A percentile compares a stretch with the other conserved stretches of the same genome.
Conservation (phyloP, 2,888 invertebrate species). For the Drosophila paracracens region DNA sequence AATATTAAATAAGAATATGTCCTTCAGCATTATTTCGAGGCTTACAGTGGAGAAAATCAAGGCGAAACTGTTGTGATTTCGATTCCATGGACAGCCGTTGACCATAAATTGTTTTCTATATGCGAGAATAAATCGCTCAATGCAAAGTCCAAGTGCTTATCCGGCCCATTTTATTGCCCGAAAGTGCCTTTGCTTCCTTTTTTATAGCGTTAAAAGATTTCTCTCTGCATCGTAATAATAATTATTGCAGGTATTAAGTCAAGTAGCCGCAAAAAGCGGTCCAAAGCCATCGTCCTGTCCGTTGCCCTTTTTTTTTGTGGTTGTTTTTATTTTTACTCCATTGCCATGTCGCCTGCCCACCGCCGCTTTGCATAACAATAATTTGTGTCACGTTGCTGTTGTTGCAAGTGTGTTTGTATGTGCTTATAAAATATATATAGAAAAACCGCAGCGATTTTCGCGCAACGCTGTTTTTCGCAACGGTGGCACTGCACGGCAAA, state of each 20-base stretch:
- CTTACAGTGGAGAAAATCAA: constrained; percentile 4
- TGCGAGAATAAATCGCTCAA: constrained; percentile 72
- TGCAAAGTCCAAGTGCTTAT: constrained; percentile 77
- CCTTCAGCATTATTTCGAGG: not conserved
- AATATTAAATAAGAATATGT: constrained; percentile 1
- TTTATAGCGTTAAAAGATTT: constrained; percentile 66
- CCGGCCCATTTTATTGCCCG: constrained; percentile 70
- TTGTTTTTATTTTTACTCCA: constrained; percentile 31
- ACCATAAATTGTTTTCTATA: constrained; percentile 66
- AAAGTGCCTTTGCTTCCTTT: constrained; percentile 55
- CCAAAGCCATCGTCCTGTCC: constrained; percentile 24
- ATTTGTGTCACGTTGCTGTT: constrained; percentile 59
- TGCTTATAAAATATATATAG: constrained; percentile 34
- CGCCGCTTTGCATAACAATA: constrained; percentile 72
- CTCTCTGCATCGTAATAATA: constrained; percentile 74
- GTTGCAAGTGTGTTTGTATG: constrained; percentile 15
- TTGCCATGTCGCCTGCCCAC: constrained; percentile 42
- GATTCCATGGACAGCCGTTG: constrained; percentile 18
- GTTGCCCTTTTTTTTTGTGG: constrained; percentile 19
- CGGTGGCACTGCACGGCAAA: constrained; percentile 51
- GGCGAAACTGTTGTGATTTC: constrained; percentile 19
- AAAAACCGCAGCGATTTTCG: constrained; percentile 73
- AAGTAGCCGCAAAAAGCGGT: constrained; percentile 72
- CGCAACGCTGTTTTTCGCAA: constrained; percentile 71
- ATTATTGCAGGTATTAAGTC: constrained; percentile 80